phyloP scores from a whole-genome alignment of 2,888 invertebrate species.

The Volucella zonaria region DNA sequence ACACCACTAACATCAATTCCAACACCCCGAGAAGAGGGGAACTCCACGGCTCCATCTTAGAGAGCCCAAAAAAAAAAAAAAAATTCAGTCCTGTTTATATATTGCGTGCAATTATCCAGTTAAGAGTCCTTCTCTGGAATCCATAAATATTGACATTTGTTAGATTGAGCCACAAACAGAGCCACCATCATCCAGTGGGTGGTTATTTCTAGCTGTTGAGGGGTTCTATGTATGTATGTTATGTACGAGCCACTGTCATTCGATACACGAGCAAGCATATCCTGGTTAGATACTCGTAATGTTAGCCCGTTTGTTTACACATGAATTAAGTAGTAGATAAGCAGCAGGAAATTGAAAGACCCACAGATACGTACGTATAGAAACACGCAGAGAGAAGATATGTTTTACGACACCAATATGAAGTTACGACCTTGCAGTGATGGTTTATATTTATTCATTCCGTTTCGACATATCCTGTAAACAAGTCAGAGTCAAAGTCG shows the following conservation, averaged over 20 bases:
- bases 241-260: not conserved
- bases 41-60: not conserved
- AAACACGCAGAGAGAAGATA: not conserved
- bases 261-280: constrained; percentile 35
- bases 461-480: constrained; percentile 7
- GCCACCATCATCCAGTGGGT: constrained; percentile 10
- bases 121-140: constrained; percentile 62
- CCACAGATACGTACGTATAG: not conserved
- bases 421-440: constrained; percentile 7
- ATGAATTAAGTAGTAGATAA: constrained; percentile 63
- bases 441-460: constrained; percentile 3
- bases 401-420: not conserved
- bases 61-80: constrained; percentile 5
- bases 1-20: constrained; percentile 53
- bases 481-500: not conserved
- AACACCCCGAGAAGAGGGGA: constrained; percentile 16
- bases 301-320: constrained; percentile 59
- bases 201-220: not conserved
- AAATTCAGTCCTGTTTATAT: constrained; percentile 22
- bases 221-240: not conserved
- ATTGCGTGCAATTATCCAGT: constrained; percentile 63
- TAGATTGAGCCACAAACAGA: constrained; percentile 67
- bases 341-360: constrained; percentile 6
- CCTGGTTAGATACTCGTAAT: constrained; percentile 40
- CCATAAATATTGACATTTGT: constrained; percentile 72